These are phyloP conservation scores for Brachyistius frenatus DNA, from an alignment of 2,113 vertebrate species.

Conservation along the genomic window DNA sequence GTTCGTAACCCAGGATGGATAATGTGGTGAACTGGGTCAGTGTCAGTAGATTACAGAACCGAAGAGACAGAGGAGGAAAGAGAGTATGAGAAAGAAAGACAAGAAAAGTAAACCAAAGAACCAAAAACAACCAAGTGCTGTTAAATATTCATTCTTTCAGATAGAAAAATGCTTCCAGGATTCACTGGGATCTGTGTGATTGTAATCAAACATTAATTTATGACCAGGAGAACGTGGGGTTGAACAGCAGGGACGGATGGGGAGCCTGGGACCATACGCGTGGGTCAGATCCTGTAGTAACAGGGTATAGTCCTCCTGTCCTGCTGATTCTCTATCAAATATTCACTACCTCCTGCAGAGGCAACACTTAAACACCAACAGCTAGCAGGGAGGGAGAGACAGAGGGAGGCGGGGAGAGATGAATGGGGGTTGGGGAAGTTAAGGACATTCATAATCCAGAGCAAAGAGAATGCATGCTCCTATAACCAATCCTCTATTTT, in stretches of 20 bases:
- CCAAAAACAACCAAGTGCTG: background rate
- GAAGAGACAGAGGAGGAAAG: slow-evolving; percentile 1
- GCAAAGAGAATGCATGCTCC: slow-evolving; percentile 48
- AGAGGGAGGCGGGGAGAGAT: slow-evolving; percentile 29
- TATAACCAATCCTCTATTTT: slow-evolving; percentile 60
- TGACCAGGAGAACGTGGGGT: background rate
- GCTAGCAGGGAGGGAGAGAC: slow-evolving; percentile 28
- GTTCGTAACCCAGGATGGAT: slow-evolving; percentile 46
- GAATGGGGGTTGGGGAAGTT: slow-evolving; percentile 57
- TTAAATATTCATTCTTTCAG: background rate
- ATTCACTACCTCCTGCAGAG: slow-evolving; percentile 73
- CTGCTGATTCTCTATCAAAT: slow-evolving; percentile 75
- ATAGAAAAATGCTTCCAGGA: background rate
- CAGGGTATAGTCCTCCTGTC: slow-evolving; percentile 36
- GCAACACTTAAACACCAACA: slow-evolving; percentile 71
- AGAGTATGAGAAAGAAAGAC: background rate
- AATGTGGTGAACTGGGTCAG: slow-evolving; percentile 62
- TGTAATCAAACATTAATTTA: slow-evolving; percentile 18
- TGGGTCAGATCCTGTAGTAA: slow-evolving; percentile 48
- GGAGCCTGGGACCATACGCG: slow-evolving; percentile 25
- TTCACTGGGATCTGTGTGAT: background rate
- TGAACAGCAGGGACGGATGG: slow-evolving; percentile 15
- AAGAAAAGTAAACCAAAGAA: background rate
- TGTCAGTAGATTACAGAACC: slow-evolving; percentile 34
- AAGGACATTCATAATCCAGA: slow-evolving; percentile 67